These are phyloP conservation scores for Lerema accius DNA, from an alignment of 1,140 invertebrate genomes.

Conservation along the genomic window DNA sequence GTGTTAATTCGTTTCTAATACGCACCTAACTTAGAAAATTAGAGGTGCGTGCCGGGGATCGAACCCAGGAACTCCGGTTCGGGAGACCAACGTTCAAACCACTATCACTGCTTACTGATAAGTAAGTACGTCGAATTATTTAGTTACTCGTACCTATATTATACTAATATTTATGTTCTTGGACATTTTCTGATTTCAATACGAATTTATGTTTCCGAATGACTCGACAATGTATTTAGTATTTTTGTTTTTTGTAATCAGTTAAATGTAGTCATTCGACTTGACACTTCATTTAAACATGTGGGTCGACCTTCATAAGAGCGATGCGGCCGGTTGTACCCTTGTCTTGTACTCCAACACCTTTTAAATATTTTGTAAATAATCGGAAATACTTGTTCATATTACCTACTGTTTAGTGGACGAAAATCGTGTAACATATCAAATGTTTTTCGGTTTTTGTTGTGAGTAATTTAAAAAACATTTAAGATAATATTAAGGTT, in stretches of 20 bases:
- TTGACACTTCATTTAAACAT: conserved; percentile 10
- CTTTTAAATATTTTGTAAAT: conserved; percentile 60
- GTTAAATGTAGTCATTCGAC: conserved; percentile 22
- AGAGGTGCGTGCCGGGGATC: too few species aligned
- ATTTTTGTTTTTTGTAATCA: conserved; percentile 10
- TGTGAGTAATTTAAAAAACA: too few species aligned
- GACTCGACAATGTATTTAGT: neutral
- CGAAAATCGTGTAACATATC: conserved; percentile 30
- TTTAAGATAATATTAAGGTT: too few species aligned
- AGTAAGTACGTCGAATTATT: neutral
- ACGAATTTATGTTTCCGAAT: neutral
- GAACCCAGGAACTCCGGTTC: too few species aligned
- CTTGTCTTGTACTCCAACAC: conserved; percentile 36
- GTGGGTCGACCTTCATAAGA: conserved; percentile 20
- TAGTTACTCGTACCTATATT: too few species aligned
- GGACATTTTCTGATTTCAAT: conserved; percentile 9
- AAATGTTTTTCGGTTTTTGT: too few species aligned
- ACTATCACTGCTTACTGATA: too few species aligned
- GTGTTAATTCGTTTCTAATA: too few species aligned
- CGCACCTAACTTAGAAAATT: too few species aligned
- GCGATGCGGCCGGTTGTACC: too few species aligned
- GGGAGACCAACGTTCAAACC: too few species aligned
- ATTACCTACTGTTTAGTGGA: conserved; percentile 42
- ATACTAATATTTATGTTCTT: too few species aligned
- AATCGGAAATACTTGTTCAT: conserved; percentile 55